Base-by-base conservation (phyloP, 2,888 invertebrate genomes). In the Parapristionchus giblindavisi region DNA sequence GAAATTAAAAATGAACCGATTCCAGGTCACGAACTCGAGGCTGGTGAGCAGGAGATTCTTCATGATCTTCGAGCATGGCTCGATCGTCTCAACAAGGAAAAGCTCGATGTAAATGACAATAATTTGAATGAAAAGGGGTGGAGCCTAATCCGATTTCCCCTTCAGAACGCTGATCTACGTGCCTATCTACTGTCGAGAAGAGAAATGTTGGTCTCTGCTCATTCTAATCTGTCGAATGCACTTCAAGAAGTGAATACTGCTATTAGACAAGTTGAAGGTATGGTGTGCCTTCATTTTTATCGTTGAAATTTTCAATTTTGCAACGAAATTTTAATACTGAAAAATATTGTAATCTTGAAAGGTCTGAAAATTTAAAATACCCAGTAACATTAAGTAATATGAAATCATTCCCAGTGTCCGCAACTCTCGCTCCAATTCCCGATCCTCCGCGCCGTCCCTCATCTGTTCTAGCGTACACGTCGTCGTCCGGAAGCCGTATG, bases 131-230 rank as follows among this genome's bases (percentile, higher is more conserved):
- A n/a, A n/a, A n/a, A n/a, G n/a, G n/a, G n/a, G n/a, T n/a, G n/a
- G n/a, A n/a, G n/a, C 43, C 8, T 43, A 43, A 17, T 32, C 60
- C 3, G 17, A 1, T 32, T 27, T 56, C 8, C 29, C 56, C 56
- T 27, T 43, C 29, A 65, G 63, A 65, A 65, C 63, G 40, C 63
- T 2, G 63, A 65, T 65, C 63, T 65, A 14, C 63, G 63, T 29
- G 63, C 63, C 29, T 65, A 65, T 43, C 63, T 65, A 4, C 63
- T 65, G 14, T 24, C 63, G 8, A 24, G 63, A 29, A 40, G 63
- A 4, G 63, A 65, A 32, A 43, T 43, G 3, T 43, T 65, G 21
- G 40, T 40, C 8, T 40, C 43, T 29, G 63, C 43, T 17, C 63
- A 65, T 32, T 24, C 63, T 36, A 65, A 27, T 65, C 63, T 65